Percentiles rank a stretch among this genome's conserved stretches.
Evolutionary conservation across 2,113 vertebrate species (phyloP).

Genomic region (Pteropus alecto): DNA sequence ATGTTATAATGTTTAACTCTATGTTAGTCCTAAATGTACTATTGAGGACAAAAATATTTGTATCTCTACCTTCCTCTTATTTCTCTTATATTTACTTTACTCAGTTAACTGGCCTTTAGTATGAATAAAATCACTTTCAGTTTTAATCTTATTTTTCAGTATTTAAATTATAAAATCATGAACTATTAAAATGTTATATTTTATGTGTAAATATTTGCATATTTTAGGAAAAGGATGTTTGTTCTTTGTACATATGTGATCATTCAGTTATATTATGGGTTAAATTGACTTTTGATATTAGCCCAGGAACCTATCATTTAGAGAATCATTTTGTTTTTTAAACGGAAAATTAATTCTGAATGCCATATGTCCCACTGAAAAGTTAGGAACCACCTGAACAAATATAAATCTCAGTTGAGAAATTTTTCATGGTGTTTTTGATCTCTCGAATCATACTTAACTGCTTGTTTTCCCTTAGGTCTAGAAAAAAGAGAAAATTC

Average conservation of each 20-base stretch:
- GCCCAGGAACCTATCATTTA: background rate
- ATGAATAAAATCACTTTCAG: constrained; percentile 32
- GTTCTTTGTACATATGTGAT: background rate
- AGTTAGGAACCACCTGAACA: background rate
- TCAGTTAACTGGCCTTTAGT: constrained; percentile 8
- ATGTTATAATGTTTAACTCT: background rate
- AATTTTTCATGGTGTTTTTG: constrained; percentile 24
- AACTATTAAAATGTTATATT: background rate
- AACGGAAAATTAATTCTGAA: constrained; percentile 40
- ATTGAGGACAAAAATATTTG: background rate
- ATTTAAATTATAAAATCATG: constrained; percentile 30
- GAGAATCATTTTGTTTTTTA: background rate
- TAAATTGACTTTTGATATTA: constrained; percentile 39
- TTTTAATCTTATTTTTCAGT: constrained; percentile 38
- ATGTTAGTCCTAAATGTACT: background rate
- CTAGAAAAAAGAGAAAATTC: background rate
- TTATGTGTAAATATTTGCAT: constrained; percentile 3
- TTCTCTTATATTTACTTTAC: constrained; percentile 6
- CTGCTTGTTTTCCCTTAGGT: constrained; percentile 44
- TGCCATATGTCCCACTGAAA: background rate
- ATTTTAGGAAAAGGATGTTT: background rate
- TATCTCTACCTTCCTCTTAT: background rate
- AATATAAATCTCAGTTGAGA: background rate
- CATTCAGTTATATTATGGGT: constrained; percentile 12
- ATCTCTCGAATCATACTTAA: background rate